Conservation (phyloP, 1,140 invertebrate genomes). For the Phortica variegata region DNA sequence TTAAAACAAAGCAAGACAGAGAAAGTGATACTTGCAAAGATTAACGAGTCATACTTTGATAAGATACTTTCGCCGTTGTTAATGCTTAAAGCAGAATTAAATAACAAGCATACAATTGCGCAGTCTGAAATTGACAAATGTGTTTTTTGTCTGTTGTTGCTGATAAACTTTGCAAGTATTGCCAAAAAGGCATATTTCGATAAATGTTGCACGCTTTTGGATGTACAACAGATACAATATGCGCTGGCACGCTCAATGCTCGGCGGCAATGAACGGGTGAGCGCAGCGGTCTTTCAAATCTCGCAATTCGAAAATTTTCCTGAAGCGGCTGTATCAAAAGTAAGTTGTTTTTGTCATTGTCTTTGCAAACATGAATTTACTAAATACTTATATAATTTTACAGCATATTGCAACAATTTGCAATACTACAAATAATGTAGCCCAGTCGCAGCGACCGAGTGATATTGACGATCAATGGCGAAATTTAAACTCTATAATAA, state of each 20-base stretch:
- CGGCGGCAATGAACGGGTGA: conserved; percentile 31
- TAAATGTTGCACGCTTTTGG: conserved; percentile 40
- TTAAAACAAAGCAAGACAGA: conserved; percentile 40
- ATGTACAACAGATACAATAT: conserved; percentile 41
- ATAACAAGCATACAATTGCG: conserved; percentile 24
- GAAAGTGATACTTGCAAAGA: conserved; percentile 44
- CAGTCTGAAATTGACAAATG: conserved; percentile 39
- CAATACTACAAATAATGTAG: not conserved
- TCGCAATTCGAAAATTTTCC: conserved; percentile 50
- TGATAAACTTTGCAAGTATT: conserved; percentile 46
- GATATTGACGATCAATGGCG: conserved; percentile 35
- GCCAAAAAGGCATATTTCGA: conserved; percentile 52
- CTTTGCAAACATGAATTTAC: not conserved
- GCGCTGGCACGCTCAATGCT: conserved; percentile 40
- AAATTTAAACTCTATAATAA: conserved; percentile 44
- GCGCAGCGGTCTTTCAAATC: conserved; percentile 39
- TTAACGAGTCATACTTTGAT: conserved; percentile 50
- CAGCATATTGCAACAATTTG: conserved; percentile 35
- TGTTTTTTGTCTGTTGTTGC: conserved; percentile 41
- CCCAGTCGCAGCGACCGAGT: conserved; percentile 1
- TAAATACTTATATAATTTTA: not conserved
- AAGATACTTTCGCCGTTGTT: conserved; percentile 40
- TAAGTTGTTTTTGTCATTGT: conserved; percentile 8
- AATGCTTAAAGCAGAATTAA: conserved; percentile 25
- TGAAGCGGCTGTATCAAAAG: conserved; percentile 39